Conservation (phyloP, 2,888 invertebrate genomes). For the Agrochola litura region DNA sequence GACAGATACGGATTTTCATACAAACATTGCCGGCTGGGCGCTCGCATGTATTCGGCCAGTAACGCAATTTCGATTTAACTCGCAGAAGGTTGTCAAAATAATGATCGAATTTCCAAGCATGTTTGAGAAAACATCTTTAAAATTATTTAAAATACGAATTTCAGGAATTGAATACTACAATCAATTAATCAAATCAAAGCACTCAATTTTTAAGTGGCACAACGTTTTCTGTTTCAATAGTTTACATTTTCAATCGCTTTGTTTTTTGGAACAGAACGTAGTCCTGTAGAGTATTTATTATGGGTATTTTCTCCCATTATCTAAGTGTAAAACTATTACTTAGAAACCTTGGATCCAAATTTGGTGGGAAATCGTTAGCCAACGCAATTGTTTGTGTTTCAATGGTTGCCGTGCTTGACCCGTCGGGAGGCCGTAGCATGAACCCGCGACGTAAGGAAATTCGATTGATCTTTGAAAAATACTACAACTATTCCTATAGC, state of each 20-base stretch:
- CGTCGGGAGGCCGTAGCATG: neutral
- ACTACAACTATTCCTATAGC: neutral
- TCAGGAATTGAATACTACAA: no score
- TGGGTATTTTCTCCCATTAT: neutral
- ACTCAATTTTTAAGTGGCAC: neutral
- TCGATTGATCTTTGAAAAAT: neutral
- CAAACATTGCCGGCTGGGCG: no score
- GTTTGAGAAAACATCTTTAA: neutral
- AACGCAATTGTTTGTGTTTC: neutral
- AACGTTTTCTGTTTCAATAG: neutral
- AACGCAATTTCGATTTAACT: no score
- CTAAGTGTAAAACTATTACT: neutral
- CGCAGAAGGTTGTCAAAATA: no score
- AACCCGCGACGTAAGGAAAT: neutral
- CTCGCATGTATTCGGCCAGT: no score
- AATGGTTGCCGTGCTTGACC: neutral
- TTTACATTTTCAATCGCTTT: neutral
- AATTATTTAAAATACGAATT: no score
- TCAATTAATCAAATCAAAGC: no score
- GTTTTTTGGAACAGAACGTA: neutral
- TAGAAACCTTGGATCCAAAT: neutral
- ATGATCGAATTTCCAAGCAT: no score
- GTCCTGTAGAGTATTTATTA: neutral
- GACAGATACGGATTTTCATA: no score
- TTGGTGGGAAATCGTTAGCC: neutral